Evolutionary conservation across 2,888 invertebrate species (phyloP), one percentile per base, ranked within the genome.

Genomic region (Dicyrtoma fusca): DNA sequence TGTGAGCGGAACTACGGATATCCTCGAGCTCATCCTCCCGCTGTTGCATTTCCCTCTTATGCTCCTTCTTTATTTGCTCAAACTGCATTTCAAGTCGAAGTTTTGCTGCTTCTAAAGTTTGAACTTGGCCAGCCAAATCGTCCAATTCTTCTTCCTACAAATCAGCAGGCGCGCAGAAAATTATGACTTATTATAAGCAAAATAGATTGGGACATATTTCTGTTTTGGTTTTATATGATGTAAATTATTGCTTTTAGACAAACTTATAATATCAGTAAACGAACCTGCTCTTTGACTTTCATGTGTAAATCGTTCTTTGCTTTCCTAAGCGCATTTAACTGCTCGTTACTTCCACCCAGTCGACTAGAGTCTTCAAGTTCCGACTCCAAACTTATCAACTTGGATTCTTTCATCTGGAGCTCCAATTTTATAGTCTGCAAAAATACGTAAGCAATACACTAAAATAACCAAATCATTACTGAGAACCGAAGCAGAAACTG

Each of bases 1-100:
- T 97, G 82, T 94, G 91, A 4, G 94, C 91, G 81, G 91, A 91
- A 76, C 92, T 92, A 17, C 97, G 87, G 42, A 92, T 90, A 81
- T 97, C 96, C 82, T 97, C 97, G 82, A 96, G 86, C 83, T 97
- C 97, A 80, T 95, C 94, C 81, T 97, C 97, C 6, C 95, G 87
- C 79, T 93, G 92, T 76, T 94, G 92, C 45, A 94, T 88, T 82
- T 97, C 97, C 72, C 94, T 89, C 11, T 93, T 88, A 79, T 93
- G 90, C 82, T 95, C 94, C 83, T 97, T 96, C 62, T 95, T 89
- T 84, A 92, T 90, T 80, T 95, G 94, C 83, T 97, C 97, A 79
- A 95, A 84, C 55, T 91, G 88, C 97, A 97, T 97, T 85, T 97
- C 96, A 77, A 97, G 86, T 1, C 96, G 88, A 26, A 97, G 87